Evolutionary conservation across 2,113 vertebrate genomes (phyloP).

Genomic region (Abramis brama): DNA sequence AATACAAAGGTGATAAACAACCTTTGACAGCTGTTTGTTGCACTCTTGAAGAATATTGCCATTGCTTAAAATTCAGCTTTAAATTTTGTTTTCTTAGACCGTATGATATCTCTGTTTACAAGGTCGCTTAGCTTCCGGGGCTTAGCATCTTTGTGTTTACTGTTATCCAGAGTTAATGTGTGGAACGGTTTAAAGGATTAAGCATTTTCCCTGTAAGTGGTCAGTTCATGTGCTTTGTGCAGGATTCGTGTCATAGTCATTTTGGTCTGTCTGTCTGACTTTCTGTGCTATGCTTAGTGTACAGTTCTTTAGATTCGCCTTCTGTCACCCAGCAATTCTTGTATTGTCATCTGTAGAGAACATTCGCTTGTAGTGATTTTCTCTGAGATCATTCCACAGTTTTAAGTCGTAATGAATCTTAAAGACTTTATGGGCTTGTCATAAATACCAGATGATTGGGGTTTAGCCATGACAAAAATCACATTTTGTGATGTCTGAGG

Average conservation of each 20-base stretch:
- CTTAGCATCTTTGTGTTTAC: constrained; percentile 67
- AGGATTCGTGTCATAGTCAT: constrained; percentile 60
- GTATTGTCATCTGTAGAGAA: no score
- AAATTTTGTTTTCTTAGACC: constrained; percentile 50
- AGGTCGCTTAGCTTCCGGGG: constrained; percentile 65
- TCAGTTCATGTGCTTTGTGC: constrained; percentile 45
- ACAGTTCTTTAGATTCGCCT: background rate
- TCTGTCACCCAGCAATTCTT: background rate
- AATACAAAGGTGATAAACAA: constrained; percentile 62
- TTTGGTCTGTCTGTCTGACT: constrained; percentile 42
- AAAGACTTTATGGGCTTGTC: background rate
- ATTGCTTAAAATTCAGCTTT: constrained; percentile 28
- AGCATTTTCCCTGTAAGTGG: constrained; percentile 62
- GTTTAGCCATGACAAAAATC: background rate
- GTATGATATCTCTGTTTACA: constrained; percentile 67
- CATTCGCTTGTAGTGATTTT: no score
- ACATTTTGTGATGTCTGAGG: background rate
- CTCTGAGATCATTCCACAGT: no score
- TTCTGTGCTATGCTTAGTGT: background rate
- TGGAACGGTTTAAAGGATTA: constrained; percentile 76
- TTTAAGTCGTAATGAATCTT: no score
- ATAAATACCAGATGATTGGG: background rate
- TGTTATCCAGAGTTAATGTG: constrained; percentile 66
- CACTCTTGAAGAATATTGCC: constrained; percentile 19
- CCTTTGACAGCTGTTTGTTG: constrained; percentile 53